Evolutionary conservation across 2,113 vertebrate species (phyloP).

Genomic region (Takifugu flavidus): DNA sequence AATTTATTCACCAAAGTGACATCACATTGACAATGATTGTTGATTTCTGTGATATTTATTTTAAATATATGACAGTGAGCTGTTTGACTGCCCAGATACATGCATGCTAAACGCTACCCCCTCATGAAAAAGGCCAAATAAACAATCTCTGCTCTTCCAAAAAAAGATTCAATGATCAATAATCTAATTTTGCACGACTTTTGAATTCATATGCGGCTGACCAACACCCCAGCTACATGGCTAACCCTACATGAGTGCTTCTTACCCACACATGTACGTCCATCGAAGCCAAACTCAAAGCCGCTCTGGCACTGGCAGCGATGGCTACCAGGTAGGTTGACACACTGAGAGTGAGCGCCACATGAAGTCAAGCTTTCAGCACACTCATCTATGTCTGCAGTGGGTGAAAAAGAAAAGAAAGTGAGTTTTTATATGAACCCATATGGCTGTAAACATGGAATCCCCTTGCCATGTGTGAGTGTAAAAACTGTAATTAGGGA

Average conservation of each 20-base stretch:
- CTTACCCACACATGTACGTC: conserved; percentile 81
- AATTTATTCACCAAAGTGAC: not conserved
- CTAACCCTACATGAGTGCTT: not conserved
- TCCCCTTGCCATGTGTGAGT: conserved; percentile 2
- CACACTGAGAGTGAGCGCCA: conserved; percentile 76
- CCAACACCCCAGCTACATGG: not conserved
- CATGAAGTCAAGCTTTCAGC: conserved; percentile 71
- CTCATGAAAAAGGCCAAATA: too few relatives aligned
- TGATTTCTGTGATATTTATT: too few relatives aligned
- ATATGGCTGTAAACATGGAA: conserved; percentile 14
- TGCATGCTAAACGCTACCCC: too few relatives aligned
- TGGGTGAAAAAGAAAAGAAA: conserved; percentile 6
- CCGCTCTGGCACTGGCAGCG: conserved; percentile 81
- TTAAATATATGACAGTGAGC: too few relatives aligned
- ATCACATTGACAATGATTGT: too few relatives aligned
- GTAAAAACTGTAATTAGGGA: conserved; percentile 37
- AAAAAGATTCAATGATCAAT: too few relatives aligned
- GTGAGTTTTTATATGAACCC: conserved; percentile 5
- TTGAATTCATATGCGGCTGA: not conserved
- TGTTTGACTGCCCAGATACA: too few relatives aligned
- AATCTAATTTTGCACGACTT: not conserved
- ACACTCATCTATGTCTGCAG: conserved; percentile 87
- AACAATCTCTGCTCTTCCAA: too few relatives aligned
- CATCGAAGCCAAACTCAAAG: conserved; percentile 70
- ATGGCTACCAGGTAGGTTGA: conserved; percentile 81